These are phyloP conservation scores for Plutomurus gul DNA, from an alignment of 1,140 invertebrate genomes.

Conservation along the genomic window DNA sequence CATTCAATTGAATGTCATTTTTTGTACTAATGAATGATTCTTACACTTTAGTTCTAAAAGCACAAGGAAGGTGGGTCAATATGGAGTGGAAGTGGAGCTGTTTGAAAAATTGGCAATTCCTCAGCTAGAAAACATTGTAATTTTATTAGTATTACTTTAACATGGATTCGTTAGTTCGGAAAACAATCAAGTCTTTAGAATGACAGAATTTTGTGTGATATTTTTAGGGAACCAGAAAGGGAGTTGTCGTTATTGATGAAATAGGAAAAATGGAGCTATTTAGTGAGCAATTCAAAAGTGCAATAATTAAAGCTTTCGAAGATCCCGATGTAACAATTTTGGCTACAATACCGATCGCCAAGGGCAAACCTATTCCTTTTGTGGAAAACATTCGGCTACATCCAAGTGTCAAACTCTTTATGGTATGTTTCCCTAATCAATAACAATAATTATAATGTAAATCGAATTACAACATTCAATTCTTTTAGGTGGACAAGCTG, in stretches of 20 bases:
- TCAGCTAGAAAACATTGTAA: conserved; percentile 56
- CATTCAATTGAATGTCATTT: too few relatives aligned
- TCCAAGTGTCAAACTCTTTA: conserved; percentile 55
- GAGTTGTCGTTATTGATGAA: conserved; percentile 66
- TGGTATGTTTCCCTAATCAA: conserved; percentile 48
- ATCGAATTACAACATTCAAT: not conserved
- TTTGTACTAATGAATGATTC: not conserved
- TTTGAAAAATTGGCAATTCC: conserved; percentile 65
- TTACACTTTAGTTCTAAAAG: not conserved
- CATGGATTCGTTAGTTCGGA: not conserved
- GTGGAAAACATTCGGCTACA: conserved; percentile 58
- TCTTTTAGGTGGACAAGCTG: not conserved
- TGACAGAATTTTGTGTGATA: not conserved
- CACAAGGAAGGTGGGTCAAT: not conserved
- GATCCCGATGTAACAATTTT: conserved; percentile 57
- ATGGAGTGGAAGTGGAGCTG: conserved; percentile 61
- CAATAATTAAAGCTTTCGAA: conserved; percentile 58
- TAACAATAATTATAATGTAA: not conserved
- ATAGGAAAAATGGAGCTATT: conserved; percentile 73
- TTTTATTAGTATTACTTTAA: not conserved
- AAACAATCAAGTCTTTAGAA: not conserved
- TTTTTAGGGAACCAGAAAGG: conserved; percentile 47
- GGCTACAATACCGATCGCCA: conserved; percentile 63
- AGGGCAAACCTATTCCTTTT: conserved; percentile 58
- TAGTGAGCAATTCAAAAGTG: conserved; percentile 62